Percentiles rank a stretch among this genome's conserved stretches.
phyloP scores from a whole-genome alignment of 2,113 vertebrate genomes.

The Lepus americanus region DNA sequence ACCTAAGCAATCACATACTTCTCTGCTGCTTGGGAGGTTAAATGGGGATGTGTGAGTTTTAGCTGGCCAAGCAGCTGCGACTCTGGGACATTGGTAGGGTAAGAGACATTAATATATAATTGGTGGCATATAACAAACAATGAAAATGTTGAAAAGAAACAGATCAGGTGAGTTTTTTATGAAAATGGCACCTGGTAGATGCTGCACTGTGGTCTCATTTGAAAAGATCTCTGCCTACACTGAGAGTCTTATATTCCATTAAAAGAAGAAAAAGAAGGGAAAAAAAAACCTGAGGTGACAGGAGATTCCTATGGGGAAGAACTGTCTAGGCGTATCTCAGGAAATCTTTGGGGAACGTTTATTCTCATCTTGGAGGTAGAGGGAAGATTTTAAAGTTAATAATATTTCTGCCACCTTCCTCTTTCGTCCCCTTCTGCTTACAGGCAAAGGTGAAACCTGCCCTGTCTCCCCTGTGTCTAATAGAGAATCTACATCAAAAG shows the following conservation, averaged over 20 bases:
- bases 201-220: conserved; percentile 46
- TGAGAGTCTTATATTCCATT: background rate
- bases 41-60: conserved; percentile 68
- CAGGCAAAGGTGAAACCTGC: conserved; percentile 82
- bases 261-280: conserved; percentile 29
- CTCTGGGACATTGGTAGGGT: background rate
- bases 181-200: conserved; percentile 65
- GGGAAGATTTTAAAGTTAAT: conserved; percentile 85
- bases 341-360: conserved; percentile 80
- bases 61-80: conserved; percentile 63
- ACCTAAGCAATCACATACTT: conserved; percentile 58
- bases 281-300: conserved; percentile 60
- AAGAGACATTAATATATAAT: conserved; percentile 53
- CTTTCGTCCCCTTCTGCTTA: conserved; percentile 71
- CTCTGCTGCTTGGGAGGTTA: conserved; percentile 75
- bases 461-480: conserved; percentile 66
- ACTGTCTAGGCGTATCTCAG: conserved; percentile 62
- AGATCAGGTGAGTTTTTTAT: conserved; percentile 56
- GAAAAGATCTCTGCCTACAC: conserved; percentile 24
- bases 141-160: background rate
- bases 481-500: conserved; percentile 79
- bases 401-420: conserved; percentile 78
- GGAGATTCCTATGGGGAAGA: conserved; percentile 70
- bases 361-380: conserved; percentile 81
- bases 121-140: conserved; percentile 29